Evolutionary conservation across 2,888 invertebrate genomes (phyloP).

Genomic region (Zygothrica quintamaculata): DNA sequence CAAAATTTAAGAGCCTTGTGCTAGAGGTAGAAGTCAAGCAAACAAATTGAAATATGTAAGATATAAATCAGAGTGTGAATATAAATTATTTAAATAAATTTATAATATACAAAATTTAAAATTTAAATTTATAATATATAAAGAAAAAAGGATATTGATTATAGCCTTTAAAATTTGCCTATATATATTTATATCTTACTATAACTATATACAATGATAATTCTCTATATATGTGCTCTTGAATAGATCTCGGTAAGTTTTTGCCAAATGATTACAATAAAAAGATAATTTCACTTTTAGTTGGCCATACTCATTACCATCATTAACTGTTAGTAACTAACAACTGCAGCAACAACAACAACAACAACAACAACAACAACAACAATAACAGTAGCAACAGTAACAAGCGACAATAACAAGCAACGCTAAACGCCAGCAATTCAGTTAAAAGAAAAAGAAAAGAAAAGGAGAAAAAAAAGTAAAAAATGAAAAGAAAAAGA

Average conservation of each 20-base stretch:
- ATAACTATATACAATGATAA: no score
- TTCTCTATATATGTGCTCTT: neutral
- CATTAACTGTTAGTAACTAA: constrained; percentile 28
- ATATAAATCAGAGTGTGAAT: no score
- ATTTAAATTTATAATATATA: no score
- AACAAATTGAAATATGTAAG: no score
- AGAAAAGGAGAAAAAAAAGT: neutral
- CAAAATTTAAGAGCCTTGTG: no score
- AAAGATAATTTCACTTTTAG: constrained; percentile 69
- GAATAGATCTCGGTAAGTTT: constrained; percentile 11
- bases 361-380: constrained; percentile 27
- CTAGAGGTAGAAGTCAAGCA: no score
- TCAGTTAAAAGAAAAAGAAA: neutral
- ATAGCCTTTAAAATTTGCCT: no score
- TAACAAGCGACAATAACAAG: neutral
- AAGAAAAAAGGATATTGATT: no score
- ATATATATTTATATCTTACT: no score
- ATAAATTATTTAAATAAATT: no score
- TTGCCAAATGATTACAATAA: constrained; percentile 23
- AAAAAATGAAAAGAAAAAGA: neutral
- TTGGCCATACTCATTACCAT: constrained; percentile 49
- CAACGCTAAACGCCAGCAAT: no score
- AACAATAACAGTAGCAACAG: constrained; percentile 18
- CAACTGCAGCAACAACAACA: constrained; percentile 17
- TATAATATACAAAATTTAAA: no score